Evolutionary conservation across 35 echinoderm and acorn worm species (phyloP).

Genomic region (Ptychodera flava): DNA sequence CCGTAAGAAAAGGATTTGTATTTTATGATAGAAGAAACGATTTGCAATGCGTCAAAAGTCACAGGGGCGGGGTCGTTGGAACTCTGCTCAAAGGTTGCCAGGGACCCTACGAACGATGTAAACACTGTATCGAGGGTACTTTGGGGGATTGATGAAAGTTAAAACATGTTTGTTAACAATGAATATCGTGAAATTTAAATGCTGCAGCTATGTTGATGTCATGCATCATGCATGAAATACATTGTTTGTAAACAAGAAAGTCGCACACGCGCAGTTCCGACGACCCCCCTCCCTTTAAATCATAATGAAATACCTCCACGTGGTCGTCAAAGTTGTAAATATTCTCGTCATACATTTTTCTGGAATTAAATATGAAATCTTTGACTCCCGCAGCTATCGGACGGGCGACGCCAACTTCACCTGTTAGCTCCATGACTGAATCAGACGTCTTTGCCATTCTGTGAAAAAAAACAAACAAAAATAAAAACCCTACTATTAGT

Average conservation of each 20-base stretch:
- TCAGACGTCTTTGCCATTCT: background rate
- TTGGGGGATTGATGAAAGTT: background rate
- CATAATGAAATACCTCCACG: background rate
- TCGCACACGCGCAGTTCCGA: too few species aligned
- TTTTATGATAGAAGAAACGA: too few species aligned
- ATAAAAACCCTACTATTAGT: background rate
- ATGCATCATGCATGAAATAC: background rate
- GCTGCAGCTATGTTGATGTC: background rate
- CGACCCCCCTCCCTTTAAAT: too few species aligned
- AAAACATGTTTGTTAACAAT: background rate
- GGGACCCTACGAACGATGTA: too few species aligned
- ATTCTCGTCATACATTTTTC: background rate
- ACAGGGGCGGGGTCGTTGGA: too few species aligned
- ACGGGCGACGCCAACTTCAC: background rate
- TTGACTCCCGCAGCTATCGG: background rate
- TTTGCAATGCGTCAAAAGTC: too few species aligned
- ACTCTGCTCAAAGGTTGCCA: too few species aligned
- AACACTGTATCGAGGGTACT: background rate
- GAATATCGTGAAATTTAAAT: background rate
- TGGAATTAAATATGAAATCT: background rate
- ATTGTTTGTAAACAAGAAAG: too few species aligned
- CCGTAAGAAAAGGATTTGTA: too few species aligned
- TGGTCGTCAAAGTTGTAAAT: background rate
- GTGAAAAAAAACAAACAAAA: background rate
- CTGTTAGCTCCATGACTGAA: background rate